phyloP scores from a whole-genome alignment of 2,113 vertebrate species.

The Oriolus oriolus region DNA sequence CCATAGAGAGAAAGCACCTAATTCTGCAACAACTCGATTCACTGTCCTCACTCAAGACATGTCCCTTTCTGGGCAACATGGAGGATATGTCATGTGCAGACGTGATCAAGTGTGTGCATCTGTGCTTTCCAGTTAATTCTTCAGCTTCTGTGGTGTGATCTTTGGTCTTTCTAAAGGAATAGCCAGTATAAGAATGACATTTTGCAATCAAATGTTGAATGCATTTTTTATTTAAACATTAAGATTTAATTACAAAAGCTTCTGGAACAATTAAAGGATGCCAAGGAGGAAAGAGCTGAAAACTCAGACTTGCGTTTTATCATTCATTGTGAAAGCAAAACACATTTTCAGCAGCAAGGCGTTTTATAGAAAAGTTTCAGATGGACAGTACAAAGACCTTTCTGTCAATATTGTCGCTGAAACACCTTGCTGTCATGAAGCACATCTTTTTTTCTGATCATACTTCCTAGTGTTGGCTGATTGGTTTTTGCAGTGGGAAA shows the following conservation, averaged over 20 bases:
- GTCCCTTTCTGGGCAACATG: neutral
- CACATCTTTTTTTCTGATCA: neutral
- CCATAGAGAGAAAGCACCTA: neutral
- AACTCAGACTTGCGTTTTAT: slow-evolving; percentile 50
- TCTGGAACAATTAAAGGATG: slow-evolving; percentile 66
- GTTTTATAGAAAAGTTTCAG: slow-evolving; percentile 30
- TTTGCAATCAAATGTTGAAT: slow-evolving; percentile 28
- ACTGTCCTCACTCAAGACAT: neutral
- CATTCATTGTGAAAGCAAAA: slow-evolving; percentile 66
- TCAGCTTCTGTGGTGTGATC: neutral
- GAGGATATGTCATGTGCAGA: neutral
- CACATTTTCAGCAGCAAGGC: slow-evolving; percentile 33
- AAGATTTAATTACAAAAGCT: slow-evolving; percentile 78
- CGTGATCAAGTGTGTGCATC: rapidly evolving
- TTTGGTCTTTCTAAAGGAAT: neutral
- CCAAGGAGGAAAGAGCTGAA: slow-evolving; percentile 57
- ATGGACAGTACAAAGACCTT: slow-evolving; percentile 27
- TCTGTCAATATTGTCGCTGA: slow-evolving; percentile 25
- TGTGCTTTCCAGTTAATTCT: neutral
- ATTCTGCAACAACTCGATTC: neutral
- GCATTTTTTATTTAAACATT: slow-evolving; percentile 73
- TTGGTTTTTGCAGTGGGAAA: slow-evolving; percentile 16
- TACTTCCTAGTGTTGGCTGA: neutral
- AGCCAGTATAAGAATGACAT: slow-evolving; percentile 25
- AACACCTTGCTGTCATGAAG: slow-evolving; percentile 23